These are phyloP conservation scores for Columba janthina DNA, from an alignment of 2,113 vertebrate genomes.

Conservation along the genomic window DNA sequence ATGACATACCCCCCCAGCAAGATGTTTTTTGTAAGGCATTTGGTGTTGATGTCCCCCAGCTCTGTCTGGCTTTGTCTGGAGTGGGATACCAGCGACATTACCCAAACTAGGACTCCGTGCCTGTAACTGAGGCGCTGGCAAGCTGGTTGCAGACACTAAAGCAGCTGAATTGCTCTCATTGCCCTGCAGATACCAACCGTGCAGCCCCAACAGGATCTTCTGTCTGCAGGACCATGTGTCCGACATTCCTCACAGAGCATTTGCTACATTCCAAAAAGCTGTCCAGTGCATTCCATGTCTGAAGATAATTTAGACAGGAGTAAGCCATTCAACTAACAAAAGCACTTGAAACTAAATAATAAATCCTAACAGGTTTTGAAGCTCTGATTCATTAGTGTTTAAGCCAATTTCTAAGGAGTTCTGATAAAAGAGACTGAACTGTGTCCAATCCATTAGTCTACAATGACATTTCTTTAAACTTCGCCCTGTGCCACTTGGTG, in stretches of 20 bases:
- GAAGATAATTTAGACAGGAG: neutral
- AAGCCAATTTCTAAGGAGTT: neutral
- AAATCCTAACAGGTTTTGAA: neutral
- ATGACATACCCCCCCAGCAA: neutral
- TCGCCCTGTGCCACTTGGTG: neutral
- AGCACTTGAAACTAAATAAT: neutral
- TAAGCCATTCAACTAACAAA: neutral
- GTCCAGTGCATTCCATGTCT: neutral
- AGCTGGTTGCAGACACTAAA: neutral
- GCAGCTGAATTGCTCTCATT: neutral
- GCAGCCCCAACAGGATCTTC: neutral
- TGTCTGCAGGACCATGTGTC: fast-evolving
- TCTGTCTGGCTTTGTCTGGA: neutral
- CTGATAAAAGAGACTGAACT: neutral
- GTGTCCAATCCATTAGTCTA: neutral
- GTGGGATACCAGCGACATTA: neutral
- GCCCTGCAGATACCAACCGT: neutral
- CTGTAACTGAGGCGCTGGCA: neutral
- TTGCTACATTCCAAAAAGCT: neutral
- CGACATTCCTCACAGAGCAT: neutral
- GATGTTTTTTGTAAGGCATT: neutral
- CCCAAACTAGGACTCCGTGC: neutral
- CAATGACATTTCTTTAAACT: neutral
- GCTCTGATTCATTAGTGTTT: neutral
- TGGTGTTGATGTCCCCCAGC: neutral